Conservation (phyloP, 2,797 vertebrate species). For the Borostomias antarcticus region DNA sequence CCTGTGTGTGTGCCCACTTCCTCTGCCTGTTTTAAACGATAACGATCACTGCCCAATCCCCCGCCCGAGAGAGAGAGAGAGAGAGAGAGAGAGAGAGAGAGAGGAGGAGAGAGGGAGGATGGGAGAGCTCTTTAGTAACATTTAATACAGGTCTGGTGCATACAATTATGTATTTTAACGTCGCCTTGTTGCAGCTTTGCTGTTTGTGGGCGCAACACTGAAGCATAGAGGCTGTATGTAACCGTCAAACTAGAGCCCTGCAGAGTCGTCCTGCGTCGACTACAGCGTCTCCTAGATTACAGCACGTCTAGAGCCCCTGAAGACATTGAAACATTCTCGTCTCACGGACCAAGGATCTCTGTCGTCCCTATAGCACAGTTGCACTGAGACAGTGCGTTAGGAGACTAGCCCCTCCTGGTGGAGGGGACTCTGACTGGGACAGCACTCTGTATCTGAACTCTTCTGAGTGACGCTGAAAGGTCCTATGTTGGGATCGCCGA, state of each 20-base stretch:
- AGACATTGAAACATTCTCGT: conserved; percentile 5
- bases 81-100: not conserved
- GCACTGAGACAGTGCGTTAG: not conserved
- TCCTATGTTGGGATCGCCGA: no score
- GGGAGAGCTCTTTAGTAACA: not conserved
- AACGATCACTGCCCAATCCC: conserved; percentile 11
- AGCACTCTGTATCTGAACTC: no score
- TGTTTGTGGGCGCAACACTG: not conserved
- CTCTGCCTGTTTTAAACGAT: conserved; percentile 25
- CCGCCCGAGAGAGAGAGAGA: not conserved
- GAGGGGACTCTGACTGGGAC: conserved; percentile 10
- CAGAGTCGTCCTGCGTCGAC: no score
- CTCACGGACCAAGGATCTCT: conserved; percentile 1
- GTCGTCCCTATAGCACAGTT: conserved; percentile 3
- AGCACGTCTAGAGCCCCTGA: not conserved
- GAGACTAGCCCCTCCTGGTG: not conserved
- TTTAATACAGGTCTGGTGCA: not conserved
- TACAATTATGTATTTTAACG: not conserved
- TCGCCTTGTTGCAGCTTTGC: not conserved
- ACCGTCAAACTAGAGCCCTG: no score
- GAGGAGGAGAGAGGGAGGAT: not conserved
- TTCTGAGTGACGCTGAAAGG: no score
- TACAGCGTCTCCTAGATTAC: not conserved
- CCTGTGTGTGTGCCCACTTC: conserved; percentile 1
- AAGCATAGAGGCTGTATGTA: no score